phyloP scores from a whole-genome alignment of 2,888 invertebrate genomes.

The Hypomecis punctinalis region DNA sequence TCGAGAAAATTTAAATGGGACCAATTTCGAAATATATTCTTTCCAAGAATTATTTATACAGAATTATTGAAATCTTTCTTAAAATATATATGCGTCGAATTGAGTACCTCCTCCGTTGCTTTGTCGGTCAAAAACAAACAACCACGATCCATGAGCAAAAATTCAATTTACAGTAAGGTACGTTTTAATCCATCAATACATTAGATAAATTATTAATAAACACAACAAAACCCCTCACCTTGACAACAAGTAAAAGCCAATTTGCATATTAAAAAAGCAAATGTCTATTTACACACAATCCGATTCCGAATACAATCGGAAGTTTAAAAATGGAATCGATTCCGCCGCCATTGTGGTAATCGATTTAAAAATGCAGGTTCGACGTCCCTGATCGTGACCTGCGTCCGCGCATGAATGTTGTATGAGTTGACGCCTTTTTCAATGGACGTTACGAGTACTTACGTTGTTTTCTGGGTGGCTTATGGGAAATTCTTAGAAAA shows the following conservation, averaged over 20 bases:
- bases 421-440: conserved; percentile 64
- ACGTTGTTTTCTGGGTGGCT: conserved; percentile 23
- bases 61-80: too few relatives aligned
- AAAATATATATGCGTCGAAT: too few relatives aligned
- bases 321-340: conserved; percentile 66
- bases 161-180: too few relatives aligned
- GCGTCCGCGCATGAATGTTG: conserved; percentile 76
- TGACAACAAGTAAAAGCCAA: conserved; percentile 41
- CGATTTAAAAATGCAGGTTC: conserved; percentile 80
- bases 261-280: conserved; percentile 44
- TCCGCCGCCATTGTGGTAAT: conserved; percentile 66
- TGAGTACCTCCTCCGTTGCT: too few relatives aligned
- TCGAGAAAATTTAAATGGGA: too few relatives aligned
- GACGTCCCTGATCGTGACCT: conserved; percentile 82
- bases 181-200: neutral
- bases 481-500: too few relatives aligned
- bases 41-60: too few relatives aligned
- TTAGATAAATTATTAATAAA: conserved; percentile 25
- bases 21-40: too few relatives aligned
- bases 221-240: conserved; percentile 36
- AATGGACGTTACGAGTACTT: conserved; percentile 28
- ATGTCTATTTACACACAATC: conserved; percentile 70
- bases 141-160: too few relatives aligned
- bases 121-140: too few relatives aligned
- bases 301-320: conserved; percentile 61